These are phyloP conservation scores for Hyposoter didymator DNA, from an alignment of 2,888 invertebrate species.

Conservation along the genomic window DNA sequence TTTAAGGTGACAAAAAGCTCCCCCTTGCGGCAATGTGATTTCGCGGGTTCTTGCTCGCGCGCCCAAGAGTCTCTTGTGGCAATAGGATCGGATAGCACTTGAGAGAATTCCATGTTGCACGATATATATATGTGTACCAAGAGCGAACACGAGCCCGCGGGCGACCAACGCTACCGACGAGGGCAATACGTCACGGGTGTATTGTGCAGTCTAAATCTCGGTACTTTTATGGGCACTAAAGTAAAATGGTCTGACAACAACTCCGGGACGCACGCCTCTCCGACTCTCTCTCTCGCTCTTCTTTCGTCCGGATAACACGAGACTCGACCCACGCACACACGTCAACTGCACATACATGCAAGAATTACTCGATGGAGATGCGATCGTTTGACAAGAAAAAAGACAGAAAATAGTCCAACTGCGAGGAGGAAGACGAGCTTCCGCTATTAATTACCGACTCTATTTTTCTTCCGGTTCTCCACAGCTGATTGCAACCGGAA, in stretches of 20 bases:
- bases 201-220: slow-evolving; percentile 83
- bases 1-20: slow-evolving; percentile 49
- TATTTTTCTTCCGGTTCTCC: slow-evolving; percentile 22
- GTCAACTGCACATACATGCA: not conserved
- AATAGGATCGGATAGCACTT: slow-evolving; percentile 30
- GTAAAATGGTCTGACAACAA: slow-evolving; percentile 84
- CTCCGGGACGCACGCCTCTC: slow-evolving; percentile 72
- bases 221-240: slow-evolving; percentile 84
- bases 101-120: slow-evolving; percentile 50
- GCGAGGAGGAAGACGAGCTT: slow-evolving; percentile 39
- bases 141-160: slow-evolving; percentile 56
- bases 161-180: slow-evolving; percentile 62
- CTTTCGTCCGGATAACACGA: slow-evolving; percentile 64
- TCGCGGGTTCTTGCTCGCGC: slow-evolving; percentile 73
- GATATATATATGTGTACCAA: slow-evolving; percentile 34
- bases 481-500: slow-evolving; percentile 33
- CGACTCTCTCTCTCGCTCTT: slow-evolving; percentile 26
- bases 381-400: slow-evolving; percentile 35
- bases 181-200: slow-evolving; percentile 81
- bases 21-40: slow-evolving; percentile 81
- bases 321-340: slow-evolving; percentile 68
- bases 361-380: slow-evolving; percentile 37
- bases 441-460: slow-evolving; percentile 63
- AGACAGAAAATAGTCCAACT: slow-evolving; percentile 19
- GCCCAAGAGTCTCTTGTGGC: slow-evolving; percentile 44